Base-by-base conservation (phyloP, 2,797 vertebrate species). In the Pantherophis alleghaniensis region DNA sequence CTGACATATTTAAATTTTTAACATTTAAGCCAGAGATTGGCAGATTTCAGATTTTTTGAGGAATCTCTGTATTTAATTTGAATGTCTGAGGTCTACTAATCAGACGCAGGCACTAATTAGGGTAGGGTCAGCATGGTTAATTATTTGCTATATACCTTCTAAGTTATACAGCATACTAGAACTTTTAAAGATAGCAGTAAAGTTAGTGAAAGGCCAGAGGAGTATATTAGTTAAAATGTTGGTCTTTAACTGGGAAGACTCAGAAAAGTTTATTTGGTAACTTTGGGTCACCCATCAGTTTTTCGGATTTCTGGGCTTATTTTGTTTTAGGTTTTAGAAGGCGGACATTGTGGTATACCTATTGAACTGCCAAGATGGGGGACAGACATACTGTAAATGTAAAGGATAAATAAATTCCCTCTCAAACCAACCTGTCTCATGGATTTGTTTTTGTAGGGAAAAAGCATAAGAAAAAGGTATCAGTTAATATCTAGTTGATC, bases 1-100 rank as follows among this genome's bases (percentile, higher is more conserved):
- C n/a, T 53, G 91, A n/a, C 22, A 57, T 86, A 57, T 47, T 6
- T 63, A 92, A 87, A 94, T 42, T 18, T 93, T 37, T 63, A 92
- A 87, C 12, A 79, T 87, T 51, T 88, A 61, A 7, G 86, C 55
- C 87, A 88, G 42, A 0, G 0, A 4, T 13, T 14, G 55, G 14
- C 51, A 90, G 22, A 79, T 32, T 56, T 79, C 28, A 32, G 24
- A 7, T 28, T n/a, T 90, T 22, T 47, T 83, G 9, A 22, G 47
- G 61, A 6, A 53, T 66, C 13, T 42, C 42, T 91, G 4, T 42
- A 7, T 53, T 79, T 57, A 26, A 9, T 56, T 79, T 56, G 20
- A 74, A 57, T 13, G 20, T 11, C 89, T n/a, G 24, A 74, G 16
- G 28, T n/a, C 32, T 59, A 60, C 12, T 28, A 22, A 88, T 51